Conservation (phyloP, 2,113 vertebrate genomes). For the Alectura lathami region DNA sequence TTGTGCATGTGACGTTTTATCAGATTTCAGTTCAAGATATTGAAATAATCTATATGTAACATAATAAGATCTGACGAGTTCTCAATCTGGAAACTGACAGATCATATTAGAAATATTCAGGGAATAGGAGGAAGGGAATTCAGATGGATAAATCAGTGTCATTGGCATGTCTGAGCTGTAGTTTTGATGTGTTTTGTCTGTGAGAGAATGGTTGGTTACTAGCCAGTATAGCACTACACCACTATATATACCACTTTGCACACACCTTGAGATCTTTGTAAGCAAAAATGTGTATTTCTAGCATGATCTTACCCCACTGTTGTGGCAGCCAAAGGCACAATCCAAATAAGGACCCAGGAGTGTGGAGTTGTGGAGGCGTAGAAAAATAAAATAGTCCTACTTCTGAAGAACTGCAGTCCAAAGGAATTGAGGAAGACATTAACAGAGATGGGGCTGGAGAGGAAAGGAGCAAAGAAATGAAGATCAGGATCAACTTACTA, state of each 20-base stretch:
- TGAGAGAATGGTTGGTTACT: rapidly evolving
- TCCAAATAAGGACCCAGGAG: not conserved
- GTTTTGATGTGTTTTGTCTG: not conserved
- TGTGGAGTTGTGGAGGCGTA: not conserved
- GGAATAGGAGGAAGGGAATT: not conserved
- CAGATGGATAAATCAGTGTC: not conserved
- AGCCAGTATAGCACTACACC: not conserved
- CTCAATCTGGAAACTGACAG: not conserved
- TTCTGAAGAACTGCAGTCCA: not conserved
- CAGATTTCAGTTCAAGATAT: not conserved
- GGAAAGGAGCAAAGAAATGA: not conserved
- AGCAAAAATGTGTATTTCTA: not conserved
- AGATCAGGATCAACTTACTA: rapidly evolving
- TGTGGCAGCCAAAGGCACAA: not conserved
- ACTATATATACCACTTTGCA: not conserved
- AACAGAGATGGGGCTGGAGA: not conserved
- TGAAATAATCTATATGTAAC: not conserved
- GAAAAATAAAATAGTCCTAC: not conserved
- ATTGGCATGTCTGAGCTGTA: not conserved
- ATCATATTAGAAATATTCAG: not conserved
- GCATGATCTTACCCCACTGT: not conserved
- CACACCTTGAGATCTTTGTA: not conserved
- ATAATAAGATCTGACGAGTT: not conserved
- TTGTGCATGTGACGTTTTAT: not conserved
- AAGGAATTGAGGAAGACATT: not conserved